Conservation (phyloP, 2,888 invertebrate genomes). For the Melanotus villosus region DNA sequence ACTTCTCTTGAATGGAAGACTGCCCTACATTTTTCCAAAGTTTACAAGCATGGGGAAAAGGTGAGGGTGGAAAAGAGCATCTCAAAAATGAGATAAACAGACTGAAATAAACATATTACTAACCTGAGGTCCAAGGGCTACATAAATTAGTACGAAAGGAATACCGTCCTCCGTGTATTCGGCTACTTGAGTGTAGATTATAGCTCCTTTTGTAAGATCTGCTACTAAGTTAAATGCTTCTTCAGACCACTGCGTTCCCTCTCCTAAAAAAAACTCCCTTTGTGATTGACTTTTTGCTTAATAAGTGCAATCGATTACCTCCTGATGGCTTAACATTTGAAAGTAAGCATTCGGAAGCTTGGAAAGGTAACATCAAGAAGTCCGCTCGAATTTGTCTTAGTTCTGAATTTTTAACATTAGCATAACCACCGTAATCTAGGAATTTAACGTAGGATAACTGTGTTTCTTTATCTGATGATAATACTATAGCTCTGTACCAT, state of each 20-base stretch:
- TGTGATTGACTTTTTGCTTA: no score
- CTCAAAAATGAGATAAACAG: no score
- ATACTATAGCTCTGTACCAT: conserved; percentile 92
- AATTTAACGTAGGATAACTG: conserved; percentile 87
- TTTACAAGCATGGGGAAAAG: no score
- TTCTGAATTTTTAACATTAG: conserved; percentile 80
- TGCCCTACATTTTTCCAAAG: no score
- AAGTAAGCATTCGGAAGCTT: conserved; percentile 95
- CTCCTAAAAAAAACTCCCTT: conserved; percentile 66
- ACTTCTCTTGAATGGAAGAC: no score
- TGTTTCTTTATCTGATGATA: conserved; percentile 75
- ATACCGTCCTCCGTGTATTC: conserved; percentile 85
- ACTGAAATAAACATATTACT: no score
- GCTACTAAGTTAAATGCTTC: conserved; percentile 85
- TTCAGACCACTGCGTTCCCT: conserved; percentile 76
- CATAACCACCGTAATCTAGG: conserved; percentile 96
- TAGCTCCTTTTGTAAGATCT: conserved; percentile 84
- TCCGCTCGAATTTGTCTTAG: conserved; percentile 95
- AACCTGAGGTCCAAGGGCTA: conserved; percentile 76
- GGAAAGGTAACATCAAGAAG: conserved; percentile 95
- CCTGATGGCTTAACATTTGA: conserved; percentile 88
- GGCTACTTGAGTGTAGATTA: conserved; percentile 91
- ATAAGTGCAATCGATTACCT: conserved; percentile 69
- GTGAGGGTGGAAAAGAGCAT: no score
- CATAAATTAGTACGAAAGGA: conserved; percentile 88